Conservation (phyloP, 1,140 invertebrate species). For the Subanguina moxae region DNA sequence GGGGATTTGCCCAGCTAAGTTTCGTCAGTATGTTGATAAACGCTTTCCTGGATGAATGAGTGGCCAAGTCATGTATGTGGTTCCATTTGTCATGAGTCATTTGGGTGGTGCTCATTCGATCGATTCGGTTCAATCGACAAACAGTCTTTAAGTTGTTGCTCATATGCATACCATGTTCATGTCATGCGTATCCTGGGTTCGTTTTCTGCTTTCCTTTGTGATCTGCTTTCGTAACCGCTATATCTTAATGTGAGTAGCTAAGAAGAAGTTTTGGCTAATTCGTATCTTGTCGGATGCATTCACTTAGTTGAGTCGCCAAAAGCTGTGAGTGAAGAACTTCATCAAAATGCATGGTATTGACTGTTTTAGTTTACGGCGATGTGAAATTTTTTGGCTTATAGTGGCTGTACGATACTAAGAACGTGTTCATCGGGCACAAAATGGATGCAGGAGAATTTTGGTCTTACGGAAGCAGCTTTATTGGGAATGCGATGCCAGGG, state of each 20-base stretch:
- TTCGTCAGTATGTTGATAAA: too few relatives aligned
- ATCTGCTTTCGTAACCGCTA: not conserved
- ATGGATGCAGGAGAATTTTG: constrained; percentile 71
- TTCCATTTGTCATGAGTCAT: constrained; percentile 93
- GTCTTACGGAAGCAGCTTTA: constrained; percentile 76
- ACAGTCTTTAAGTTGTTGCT: constrained; percentile 89
- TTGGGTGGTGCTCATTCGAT: constrained; percentile 85
- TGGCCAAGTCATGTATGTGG: not conserved
- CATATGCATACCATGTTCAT: constrained; percentile 97
- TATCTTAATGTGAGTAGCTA: constrained; percentile 65
- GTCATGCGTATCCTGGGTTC: too few relatives aligned
- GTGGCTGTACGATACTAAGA: constrained; percentile 88
- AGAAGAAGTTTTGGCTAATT: constrained; percentile 60
- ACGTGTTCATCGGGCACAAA: constrained; percentile 76
- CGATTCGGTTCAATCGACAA: constrained; percentile 90
- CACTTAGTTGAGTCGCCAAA: constrained; percentile 79
- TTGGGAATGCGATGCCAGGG: constrained; percentile 92
- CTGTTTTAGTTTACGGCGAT: not conserved
- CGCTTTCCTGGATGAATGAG: not conserved
- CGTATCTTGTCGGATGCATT: constrained; percentile 70
- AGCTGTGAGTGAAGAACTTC: constrained; percentile 13
- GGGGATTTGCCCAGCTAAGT: too few relatives aligned
- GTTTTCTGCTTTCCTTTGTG: too few relatives aligned
- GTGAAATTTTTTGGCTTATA: constrained; percentile 55
- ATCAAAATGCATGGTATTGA: not conserved